Conservation (phyloP, 2,797 vertebrate genomes). For the Neosalanx taihuensis region DNA sequence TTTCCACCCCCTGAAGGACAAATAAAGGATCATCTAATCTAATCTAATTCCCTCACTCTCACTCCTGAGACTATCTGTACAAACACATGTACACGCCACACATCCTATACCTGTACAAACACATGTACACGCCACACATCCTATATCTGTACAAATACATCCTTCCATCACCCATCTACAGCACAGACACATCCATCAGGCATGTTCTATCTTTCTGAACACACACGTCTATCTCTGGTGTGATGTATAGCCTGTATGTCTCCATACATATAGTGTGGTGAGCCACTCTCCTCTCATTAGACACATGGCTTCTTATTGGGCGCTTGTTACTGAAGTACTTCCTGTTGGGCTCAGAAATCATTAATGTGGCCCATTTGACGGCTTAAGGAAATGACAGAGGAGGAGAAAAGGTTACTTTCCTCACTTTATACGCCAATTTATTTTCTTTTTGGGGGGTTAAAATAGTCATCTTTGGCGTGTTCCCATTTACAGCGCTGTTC, state of each 20-base stretch:
- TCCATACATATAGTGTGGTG: too few relatives aligned
- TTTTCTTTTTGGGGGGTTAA: slow-evolving; percentile 8
- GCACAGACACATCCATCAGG: background rate
- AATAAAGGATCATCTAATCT: too few relatives aligned
- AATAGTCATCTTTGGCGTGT: slow-evolving; percentile 54
- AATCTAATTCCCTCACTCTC: too few relatives aligned
- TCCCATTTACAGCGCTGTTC: slow-evolving; percentile 73
- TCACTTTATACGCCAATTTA: slow-evolving; percentile 46
- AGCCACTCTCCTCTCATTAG: slow-evolving; percentile 21
- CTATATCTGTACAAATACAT: background rate
- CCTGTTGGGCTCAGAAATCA: slow-evolving; percentile 65
- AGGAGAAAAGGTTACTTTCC: slow-evolving; percentile 42
- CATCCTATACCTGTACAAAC: background rate
- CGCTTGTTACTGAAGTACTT: slow-evolving; percentile 57
- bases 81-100: background rate
- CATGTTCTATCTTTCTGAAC: background rate
- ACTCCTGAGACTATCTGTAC: too few relatives aligned
- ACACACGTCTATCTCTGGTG: too few relatives aligned
- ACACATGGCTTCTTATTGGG: slow-evolving; percentile 49
- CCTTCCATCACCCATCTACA: background rate
- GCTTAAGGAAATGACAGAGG: slow-evolving; percentile 71
- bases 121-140: background rate
- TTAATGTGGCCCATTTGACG: slow-evolving; percentile 68
- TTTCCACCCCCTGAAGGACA: too few relatives aligned
- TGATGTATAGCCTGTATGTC: background rate